Evolutionary conservation across 2,113 vertebrate species (phyloP), one percentile per base, ranked within the genome.

Genomic region (Natator depressus): DNA sequence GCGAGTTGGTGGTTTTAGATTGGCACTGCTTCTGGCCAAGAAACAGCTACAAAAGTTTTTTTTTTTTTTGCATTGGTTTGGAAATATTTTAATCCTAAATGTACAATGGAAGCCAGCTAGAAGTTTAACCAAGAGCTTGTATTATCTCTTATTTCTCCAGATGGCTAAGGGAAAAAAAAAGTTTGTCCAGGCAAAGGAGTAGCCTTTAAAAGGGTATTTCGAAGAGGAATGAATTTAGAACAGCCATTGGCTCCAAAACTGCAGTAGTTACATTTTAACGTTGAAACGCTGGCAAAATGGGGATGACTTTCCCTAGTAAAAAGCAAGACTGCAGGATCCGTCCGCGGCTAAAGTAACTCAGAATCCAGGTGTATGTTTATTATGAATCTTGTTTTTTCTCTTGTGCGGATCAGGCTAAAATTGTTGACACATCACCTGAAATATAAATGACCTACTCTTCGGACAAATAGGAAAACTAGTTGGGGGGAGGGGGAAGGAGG

Each of bases 401-500:
- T 95, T 96, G 96, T 96, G 97, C 84, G 85, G 98, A 98, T 98
- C 96, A 98, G 96, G 98, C 98, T 98, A 98, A 98, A 98, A 98
- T 98, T 98, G 98, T 94, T 99, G 99, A 99, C 98, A 99, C 95
- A 83, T 98, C 96, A 93, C 96, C 91, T 97, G 98, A 98, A 98
- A 98, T 99, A 99, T 98, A 99, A 99, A 99, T 98, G 99, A 98
- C 99, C 98, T 97, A 92, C 96, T 96, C 98, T 96, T 78, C 95
- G 97, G 98, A 99, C 98, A 99, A 98, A 98, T 98, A 98, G 98
- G 98, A 98, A 98, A 98, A 98, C 97, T 93, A 76, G 85, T 89
- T 95, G 65, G 82, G 89, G 88, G 85, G 86, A 55, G 88, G 88
- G 84, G 91, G 72, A 50, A 85, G 88, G 84, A 88, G 89, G 88